These are phyloP conservation scores for Elgaria multicarinata DNA, from an alignment of 2,113 vertebrate species.

Conservation along the genomic window DNA sequence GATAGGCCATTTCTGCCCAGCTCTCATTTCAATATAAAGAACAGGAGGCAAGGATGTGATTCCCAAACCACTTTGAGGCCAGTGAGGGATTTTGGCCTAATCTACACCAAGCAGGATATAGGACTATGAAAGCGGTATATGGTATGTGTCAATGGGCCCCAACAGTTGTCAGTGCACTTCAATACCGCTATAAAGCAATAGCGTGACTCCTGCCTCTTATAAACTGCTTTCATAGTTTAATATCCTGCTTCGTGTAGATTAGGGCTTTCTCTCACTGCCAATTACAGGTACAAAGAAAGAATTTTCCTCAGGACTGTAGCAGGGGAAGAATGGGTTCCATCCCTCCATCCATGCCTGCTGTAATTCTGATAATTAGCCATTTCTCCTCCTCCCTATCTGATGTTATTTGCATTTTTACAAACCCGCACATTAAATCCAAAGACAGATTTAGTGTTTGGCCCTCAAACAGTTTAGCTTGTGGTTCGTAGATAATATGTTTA, in stretches of 20 bases:
- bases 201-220: no score
- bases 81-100: no score
- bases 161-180: no score
- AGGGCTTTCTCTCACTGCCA: neutral
- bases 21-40: neutral
- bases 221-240: no score
- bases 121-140: no score
- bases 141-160: no score
- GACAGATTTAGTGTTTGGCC: neutral
- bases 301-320: neutral
- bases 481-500: neutral
- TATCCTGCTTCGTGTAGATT: no score
- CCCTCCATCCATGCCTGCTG: neutral
- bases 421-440: neutral
- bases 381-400: neutral
- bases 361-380: neutral
- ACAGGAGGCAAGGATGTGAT: neutral
- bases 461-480: neutral
- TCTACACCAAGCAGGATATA: no score
- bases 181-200: no score
- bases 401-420: neutral
- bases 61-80: neutral
- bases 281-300: neutral
- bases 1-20: no score
- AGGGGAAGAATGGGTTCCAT: neutral